These are phyloP conservation scores for Stenoptilia bipunctidactyla DNA, from an alignment of 2,888 invertebrate species.

Conservation along the genomic window DNA sequence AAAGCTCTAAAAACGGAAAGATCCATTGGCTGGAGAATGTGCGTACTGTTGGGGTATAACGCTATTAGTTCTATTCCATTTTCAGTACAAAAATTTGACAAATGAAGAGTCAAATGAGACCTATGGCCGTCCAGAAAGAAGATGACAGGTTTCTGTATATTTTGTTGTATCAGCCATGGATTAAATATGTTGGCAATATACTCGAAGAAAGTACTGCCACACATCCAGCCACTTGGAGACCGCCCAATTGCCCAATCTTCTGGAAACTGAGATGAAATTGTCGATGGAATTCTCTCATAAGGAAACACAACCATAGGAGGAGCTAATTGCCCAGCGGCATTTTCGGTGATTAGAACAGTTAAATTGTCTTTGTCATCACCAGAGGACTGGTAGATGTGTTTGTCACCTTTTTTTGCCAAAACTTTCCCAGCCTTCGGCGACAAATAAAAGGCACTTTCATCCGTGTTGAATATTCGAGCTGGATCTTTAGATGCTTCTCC, in stretches of 20 bases:
- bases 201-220: slow-evolving; percentile 7
- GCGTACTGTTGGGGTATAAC: slow-evolving; percentile 10
- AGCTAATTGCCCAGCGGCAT: slow-evolving; percentile 6
- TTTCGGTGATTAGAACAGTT: slow-evolving; percentile 10
- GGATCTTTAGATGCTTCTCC: too few relatives aligned
- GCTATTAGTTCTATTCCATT: slow-evolving; percentile 11
- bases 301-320: slow-evolving; percentile 1
- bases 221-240: slow-evolving; percentile 7
- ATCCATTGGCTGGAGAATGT: slow-evolving; percentile 13
- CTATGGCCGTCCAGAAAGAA: neutral
- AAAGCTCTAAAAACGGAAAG: neutral
- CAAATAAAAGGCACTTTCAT: neutral
- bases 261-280: slow-evolving; percentile 3
- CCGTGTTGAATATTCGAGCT: too few relatives aligned
- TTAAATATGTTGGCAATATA: slow-evolving; percentile 9
- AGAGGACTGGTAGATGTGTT: slow-evolving; percentile 19
- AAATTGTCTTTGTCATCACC: slow-evolving; percentile 18
- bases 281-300: slow-evolving; percentile 9
- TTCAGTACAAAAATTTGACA: too few relatives aligned
- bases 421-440: slow-evolving; percentile 18
- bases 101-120: too few relatives aligned
- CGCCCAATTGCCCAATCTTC: slow-evolving; percentile 4
- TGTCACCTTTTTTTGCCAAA: slow-evolving; percentile 24
- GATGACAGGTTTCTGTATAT: slow-evolving; percentile 1
- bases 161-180: slow-evolving; percentile 3